Evolutionary conservation across 2,888 invertebrate genomes (phyloP).

Genomic region (Oeneis ivallda): DNA sequence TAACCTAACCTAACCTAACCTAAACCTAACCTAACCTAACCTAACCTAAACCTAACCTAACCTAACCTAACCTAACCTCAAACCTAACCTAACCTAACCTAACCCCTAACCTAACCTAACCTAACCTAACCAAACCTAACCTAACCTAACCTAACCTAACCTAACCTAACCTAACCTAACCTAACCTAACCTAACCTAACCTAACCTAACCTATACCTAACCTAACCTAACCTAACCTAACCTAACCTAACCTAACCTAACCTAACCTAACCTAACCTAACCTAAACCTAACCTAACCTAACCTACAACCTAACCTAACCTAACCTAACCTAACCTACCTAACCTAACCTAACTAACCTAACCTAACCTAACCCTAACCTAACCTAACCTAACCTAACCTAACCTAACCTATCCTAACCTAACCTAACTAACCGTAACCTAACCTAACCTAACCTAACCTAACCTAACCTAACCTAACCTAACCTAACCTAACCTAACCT

Average conservation of each 20-base stretch:
- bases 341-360: too few relatives aligned
- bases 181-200: slow-evolving; percentile 3
- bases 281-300: slow-evolving; percentile 5
- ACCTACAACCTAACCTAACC: slow-evolving; percentile 8
- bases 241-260: slow-evolving; percentile 3
- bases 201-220: too few relatives aligned
- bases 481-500: slow-evolving; percentile 19
- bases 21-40: too few relatives aligned
- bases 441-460: slow-evolving; percentile 10
- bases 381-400: slow-evolving; percentile 7
- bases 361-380: slow-evolving; percentile 10
- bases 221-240: slow-evolving; percentile 3
- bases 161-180: slow-evolving; percentile 3
- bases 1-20: slow-evolving; percentile 3
- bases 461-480: slow-evolving; percentile 25
- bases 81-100: too few relatives aligned
- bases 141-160: slow-evolving; percentile 3
- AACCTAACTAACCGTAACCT: not conserved
- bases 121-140: slow-evolving; percentile 2
- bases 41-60: not conserved
- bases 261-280: slow-evolving; percentile 6
- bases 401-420: slow-evolving; percentile 9
- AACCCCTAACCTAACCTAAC: slow-evolving; percentile 3
- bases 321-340: too few relatives aligned
- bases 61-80: slow-evolving; percentile 1